Evolutionary conservation across 1,140 invertebrate genomes (phyloP), one percentile per base, ranked within the genome.

Genomic region (Bilobella aurantiaca): DNA sequence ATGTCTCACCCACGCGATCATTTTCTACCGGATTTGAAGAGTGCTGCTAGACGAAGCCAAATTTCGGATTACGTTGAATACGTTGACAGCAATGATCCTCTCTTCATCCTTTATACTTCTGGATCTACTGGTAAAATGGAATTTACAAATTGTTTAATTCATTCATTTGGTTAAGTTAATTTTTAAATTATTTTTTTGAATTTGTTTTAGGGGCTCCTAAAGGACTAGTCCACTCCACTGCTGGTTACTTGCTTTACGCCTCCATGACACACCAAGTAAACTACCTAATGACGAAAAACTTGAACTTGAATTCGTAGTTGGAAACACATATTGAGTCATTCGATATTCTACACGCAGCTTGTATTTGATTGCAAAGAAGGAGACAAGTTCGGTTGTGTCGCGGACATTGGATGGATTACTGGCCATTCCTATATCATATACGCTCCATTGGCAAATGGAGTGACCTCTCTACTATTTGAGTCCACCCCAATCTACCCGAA

Each of bases 401-500:
- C 82, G n/a, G 82, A 84, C 69, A 79, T 84, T 63, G 82, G 82
- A 18, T 83, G 82, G 71, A 83, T 83, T 34, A 84, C 82, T 14
- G 82, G 82, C 3, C 82, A 84, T 70, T 76, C 75, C 28, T 83
- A 83, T 74, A 78, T 81, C 28, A 76, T 81, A 3, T 84, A 84
- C 74, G 82, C 82, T 49, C 81, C 82, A 18, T 73, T 84, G 16
- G 74, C 75, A 21, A 82, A 83, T 73, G 81, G 82, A 25, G 80
- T 75, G 16, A 81, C 82, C 5, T 79, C 79, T 2, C 71, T 83
- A 14, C 72, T 83, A 16, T 84, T 83, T 76, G 82, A 83, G 73
- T 79, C 79, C 60, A 81, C 78, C 8, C 83, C 83, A 3, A 74
- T 76, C 8, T 83, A 82, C 72, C 83, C 82, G 12, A 73, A 83